Conservation (phyloP, 1,140 invertebrate genomes). For the Macrocentrus cingulum region DNA sequence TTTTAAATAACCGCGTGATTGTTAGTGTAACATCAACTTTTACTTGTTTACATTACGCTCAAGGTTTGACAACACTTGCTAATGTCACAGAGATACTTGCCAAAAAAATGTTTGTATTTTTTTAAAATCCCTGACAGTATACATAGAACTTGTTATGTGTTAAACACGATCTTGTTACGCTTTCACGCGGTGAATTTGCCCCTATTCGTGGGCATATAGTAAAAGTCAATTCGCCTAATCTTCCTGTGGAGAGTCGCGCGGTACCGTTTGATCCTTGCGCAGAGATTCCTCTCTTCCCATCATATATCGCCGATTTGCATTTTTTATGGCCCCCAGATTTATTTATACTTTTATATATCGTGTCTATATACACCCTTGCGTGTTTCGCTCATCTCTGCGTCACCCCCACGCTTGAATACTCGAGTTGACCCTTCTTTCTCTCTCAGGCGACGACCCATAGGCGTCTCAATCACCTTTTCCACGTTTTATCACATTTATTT, state of each 20-base stretch:
- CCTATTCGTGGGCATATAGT: conserved; percentile 14
- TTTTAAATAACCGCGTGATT: no score
- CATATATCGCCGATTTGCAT: conserved; percentile 21
- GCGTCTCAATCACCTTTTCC: conserved; percentile 1
- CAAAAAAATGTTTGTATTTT: no score
- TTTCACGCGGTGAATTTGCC: conserved; percentile 15
- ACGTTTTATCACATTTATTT: neutral
- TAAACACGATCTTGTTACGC: conserved; percentile 20
- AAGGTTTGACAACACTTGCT: no score
- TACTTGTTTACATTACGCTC: no score
- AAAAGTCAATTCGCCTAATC: conserved; percentile 20
- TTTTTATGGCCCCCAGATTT: conserved; percentile 22
- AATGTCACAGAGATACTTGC: no score
- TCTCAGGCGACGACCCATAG: conserved; percentile 1
- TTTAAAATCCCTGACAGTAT: no score
- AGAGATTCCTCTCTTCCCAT: conserved; percentile 1
- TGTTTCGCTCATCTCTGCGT: conserved; percentile 19
- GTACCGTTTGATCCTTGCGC: conserved; percentile 21
- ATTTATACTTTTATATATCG: conserved; percentile 24
- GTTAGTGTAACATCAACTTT: no score
- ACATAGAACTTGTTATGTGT: no score
- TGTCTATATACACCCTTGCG: conserved; percentile 9
- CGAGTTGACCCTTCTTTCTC: conserved; percentile 14
- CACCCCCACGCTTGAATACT: conserved; percentile 15
- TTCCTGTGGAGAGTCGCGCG: neutral